A percentile compares a stretch with the other conserved stretches of the same genome.
Evolutionary conservation across 64 coral and sea anemone species (phyloP).

Genomic region (Trachythela sp.): DNA sequence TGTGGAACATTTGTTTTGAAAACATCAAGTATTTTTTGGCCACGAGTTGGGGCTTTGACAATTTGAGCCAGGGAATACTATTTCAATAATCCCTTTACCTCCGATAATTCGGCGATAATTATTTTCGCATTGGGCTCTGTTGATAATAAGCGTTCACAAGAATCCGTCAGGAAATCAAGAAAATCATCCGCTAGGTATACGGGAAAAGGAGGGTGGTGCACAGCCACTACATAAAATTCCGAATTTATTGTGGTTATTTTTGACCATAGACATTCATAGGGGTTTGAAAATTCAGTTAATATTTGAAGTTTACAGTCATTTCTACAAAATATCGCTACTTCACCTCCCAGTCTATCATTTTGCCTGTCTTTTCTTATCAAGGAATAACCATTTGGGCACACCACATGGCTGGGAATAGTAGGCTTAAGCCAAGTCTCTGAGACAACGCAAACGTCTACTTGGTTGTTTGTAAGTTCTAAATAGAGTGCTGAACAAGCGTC

Average conservation of each 20-base stretch:
- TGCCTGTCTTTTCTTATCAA: conserved; percentile 21
- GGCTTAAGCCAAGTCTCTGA: conserved; percentile 40
- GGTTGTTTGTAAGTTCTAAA: conserved; percentile 1
- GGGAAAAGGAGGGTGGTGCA: conserved; percentile 24
- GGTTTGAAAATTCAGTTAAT: conserved; percentile 2
- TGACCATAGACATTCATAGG: conserved; percentile 34
- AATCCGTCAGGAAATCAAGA: conserved; percentile 22
- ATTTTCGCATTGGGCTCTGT: neutral
- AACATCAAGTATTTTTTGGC: neutral
- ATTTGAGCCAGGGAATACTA: neutral
- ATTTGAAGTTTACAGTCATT: conserved; percentile 41
- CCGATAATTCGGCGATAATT: conserved; percentile 20
- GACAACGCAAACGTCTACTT: conserved; percentile 24
- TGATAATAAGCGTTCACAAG: conserved; percentile 35
- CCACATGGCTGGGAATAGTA: conserved; percentile 3
- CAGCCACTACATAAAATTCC: conserved; percentile 4
- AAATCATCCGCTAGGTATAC: neutral
- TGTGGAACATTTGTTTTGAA: neutral
- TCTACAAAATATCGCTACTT: conserved; percentile 24
- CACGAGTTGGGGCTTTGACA: neutral
- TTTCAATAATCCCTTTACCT: neutral
- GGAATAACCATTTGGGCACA: conserved; percentile 28
- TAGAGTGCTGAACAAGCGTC: neutral
- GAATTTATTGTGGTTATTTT: conserved; percentile 17
- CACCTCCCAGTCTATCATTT: conserved; percentile 26